phyloP scores from a whole-genome alignment of 2,888 invertebrate species.

The Limnephilus auricula region DNA sequence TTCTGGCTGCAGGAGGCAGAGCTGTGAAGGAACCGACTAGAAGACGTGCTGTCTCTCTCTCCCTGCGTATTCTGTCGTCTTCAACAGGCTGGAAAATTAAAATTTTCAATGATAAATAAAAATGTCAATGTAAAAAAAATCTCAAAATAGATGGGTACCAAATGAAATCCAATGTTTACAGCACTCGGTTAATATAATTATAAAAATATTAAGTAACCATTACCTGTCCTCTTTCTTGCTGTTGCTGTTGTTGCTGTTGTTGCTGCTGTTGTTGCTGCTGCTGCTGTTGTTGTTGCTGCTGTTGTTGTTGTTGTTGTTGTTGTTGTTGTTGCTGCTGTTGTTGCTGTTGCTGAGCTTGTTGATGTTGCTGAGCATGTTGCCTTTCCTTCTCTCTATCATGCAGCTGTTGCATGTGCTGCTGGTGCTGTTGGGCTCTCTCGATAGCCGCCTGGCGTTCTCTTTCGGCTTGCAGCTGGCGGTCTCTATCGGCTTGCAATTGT shows the following conservation, averaged over 20 bases:
- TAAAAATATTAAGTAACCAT: background rate
- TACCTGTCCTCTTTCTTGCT: constrained; percentile 56
- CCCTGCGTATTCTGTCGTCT: constrained; percentile 69
- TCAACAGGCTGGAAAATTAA: constrained; percentile 68
- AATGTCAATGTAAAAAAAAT: background rate
- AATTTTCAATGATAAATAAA: background rate
- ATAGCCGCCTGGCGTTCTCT: constrained; percentile 64
- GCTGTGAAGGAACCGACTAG: constrained; percentile 68
- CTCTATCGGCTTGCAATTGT: constrained; percentile 68
- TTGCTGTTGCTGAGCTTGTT: constrained; percentile 57
- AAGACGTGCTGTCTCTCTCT: constrained; percentile 66
- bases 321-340: constrained; percentile 70
- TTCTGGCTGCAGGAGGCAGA: constrained; percentile 69
- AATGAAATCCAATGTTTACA: background rate
- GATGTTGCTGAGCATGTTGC: constrained; percentile 69
- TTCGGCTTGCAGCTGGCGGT: constrained; percentile 69
- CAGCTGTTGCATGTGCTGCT: constrained; percentile 68
- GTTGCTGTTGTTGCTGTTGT: constrained; percentile 66
- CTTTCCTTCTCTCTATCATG: constrained; percentile 70
- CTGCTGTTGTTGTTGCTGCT: constrained; percentile 70
- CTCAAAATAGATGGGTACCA: background rate
- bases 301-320: constrained; percentile 71
- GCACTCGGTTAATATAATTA: background rate
- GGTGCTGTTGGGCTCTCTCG: constrained; percentile 69
- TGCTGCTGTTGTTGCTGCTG: constrained; percentile 68